Evolutionary conservation across 1,140 invertebrate genomes (phyloP).

Genomic region (Drosophila baimaii): DNA sequence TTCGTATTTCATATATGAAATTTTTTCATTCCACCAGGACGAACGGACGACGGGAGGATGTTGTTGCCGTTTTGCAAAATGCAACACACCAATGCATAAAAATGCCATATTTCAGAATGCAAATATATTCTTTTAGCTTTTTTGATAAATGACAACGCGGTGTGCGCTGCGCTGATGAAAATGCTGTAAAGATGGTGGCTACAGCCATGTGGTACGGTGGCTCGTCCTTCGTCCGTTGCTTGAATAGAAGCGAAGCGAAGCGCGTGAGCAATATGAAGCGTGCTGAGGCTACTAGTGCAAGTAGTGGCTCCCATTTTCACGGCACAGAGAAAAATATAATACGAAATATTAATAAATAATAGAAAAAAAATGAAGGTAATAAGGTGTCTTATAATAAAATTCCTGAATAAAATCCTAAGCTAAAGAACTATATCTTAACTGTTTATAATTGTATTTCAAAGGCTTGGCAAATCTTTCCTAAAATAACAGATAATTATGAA

Average conservation of each 20-base stretch:
- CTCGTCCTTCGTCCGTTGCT: constrained; percentile 50
- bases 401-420: no score
- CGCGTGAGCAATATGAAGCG: constrained; percentile 77
- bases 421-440: no score
- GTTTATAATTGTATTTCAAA: no score
- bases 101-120: constrained; percentile 82
- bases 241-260: constrained; percentile 38
- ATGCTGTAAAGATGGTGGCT: constrained; percentile 40
- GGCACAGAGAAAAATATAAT: background rate
- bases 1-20: constrained; percentile 81
- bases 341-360: no score
- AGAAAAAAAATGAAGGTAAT: no score
- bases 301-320: constrained; percentile 18
- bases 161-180: constrained; percentile 73
- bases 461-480: no score
- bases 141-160: constrained; percentile 83
- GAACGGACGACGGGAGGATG: constrained; percentile 33
- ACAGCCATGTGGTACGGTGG: background rate
- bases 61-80: constrained; percentile 69
- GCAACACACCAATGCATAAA: constrained; percentile 82
- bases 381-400: no score
- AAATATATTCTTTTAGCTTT: constrained; percentile 83
- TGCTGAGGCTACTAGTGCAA: constrained; percentile 59
- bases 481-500: background rate
- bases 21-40: constrained; percentile 47